phyloP scores from a whole-genome alignment of 2,797 vertebrate genomes.

The Clarias fuscus region DNA sequence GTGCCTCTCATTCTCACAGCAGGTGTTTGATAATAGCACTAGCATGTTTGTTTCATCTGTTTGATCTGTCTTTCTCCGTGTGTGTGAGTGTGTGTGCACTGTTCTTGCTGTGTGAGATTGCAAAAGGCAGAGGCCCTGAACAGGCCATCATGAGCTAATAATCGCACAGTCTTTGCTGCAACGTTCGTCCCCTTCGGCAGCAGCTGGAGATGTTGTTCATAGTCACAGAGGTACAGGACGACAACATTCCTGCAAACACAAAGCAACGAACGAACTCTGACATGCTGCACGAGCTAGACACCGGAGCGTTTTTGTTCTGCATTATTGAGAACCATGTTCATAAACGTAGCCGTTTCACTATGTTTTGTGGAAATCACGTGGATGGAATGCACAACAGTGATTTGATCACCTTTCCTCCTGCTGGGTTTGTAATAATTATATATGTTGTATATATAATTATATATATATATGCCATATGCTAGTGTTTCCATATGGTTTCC shows the following conservation, averaged over 20 bases:
- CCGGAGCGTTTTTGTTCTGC: background rate
- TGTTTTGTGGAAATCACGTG: background rate
- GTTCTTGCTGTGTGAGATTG: constrained; percentile 33
- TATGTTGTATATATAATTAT: too few species aligned
- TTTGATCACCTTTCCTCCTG: background rate
- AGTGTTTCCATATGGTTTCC: background rate
- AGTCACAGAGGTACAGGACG: background rate
- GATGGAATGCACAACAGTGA: too few species aligned
- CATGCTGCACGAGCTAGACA: background rate
- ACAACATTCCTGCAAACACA: background rate
- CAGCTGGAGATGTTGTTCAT: constrained; percentile 10
- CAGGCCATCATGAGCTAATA: constrained; percentile 38
- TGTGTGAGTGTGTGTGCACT: background rate
- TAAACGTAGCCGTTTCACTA: background rate
- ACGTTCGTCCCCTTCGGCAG: background rate
- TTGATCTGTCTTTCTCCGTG: constrained; percentile 19
- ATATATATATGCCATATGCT: background rate
- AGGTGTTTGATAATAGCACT: constrained; percentile 45
- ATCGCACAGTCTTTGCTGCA: constrained; percentile 39
- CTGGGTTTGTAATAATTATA: background rate
- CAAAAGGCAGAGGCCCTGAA: constrained; percentile 27
- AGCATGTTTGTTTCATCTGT: constrained; percentile 54
- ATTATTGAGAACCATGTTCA: background rate
- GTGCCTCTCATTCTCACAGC: constrained; percentile 29
- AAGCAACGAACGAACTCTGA: background rate